Conservation (phyloP, 1,140 invertebrate species). For the Coenobita brevimanus region DNA sequence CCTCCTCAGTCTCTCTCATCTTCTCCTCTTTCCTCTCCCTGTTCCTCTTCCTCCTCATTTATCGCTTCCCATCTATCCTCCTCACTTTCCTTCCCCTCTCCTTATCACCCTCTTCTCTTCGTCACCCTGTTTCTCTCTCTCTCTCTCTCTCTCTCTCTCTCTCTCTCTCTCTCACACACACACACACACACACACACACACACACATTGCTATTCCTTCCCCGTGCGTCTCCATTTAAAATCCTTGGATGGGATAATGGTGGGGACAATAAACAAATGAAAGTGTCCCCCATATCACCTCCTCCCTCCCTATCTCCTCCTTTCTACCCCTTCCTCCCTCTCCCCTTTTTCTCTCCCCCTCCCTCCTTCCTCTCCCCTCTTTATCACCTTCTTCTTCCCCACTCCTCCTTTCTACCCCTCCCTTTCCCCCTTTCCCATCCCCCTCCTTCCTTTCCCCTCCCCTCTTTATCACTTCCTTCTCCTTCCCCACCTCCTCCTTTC, state of each 20-base stretch:
- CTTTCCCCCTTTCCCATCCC: not conserved
- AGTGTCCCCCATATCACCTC: not conserved
- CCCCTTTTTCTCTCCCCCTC: too few species aligned
- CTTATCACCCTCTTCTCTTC: not conserved
- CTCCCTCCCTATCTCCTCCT: not conserved
- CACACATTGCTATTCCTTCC: not conserved
- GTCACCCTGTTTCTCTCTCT: conserved; percentile 14
- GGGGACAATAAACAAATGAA: too few species aligned
- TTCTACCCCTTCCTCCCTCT: not conserved
- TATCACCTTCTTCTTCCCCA: too few species aligned
- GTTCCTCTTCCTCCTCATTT: not conserved
- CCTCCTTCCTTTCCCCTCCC: conserved; percentile 1
- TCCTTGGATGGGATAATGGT: too few species aligned
- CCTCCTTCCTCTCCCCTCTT: too few species aligned
- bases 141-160: conserved; percentile 7
- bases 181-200: not conserved
- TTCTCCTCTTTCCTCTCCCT: not conserved
- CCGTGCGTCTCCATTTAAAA: not conserved
- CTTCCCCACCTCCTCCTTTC: not conserved
- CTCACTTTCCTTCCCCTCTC: conserved; percentile 2
- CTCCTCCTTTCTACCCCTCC: too few species aligned
- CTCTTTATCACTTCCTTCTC: not conserved
- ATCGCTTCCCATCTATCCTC: not conserved
- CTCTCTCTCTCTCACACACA: not conserved
- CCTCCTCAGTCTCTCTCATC: too few species aligned